These are phyloP conservation scores for Muscidifurax raptorellus DNA, from an alignment of 1,140 invertebrate genomes.

Conservation along the genomic window DNA sequence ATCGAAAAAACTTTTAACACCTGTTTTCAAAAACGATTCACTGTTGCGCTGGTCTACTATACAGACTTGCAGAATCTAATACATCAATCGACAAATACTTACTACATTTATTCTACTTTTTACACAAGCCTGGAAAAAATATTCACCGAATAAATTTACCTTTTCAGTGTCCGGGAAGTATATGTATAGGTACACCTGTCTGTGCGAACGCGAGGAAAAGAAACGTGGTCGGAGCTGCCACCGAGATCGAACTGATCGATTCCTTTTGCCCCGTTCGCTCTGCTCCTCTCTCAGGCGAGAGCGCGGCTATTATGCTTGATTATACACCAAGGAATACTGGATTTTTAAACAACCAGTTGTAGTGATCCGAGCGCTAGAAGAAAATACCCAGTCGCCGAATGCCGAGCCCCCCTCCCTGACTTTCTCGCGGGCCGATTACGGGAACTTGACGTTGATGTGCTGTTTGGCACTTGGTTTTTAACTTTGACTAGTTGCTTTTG, in stretches of 20 bases:
- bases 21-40: no score
- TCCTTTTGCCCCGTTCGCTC: not conserved
- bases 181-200: not conserved
- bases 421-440: not conserved
- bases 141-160: not conserved
- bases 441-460: not conserved
- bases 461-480: not conserved
- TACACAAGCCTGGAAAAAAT: no score
- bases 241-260: slow-evolving; percentile 38
- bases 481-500: not conserved
- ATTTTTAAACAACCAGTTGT: slow-evolving; percentile 41
- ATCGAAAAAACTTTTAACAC: no score
- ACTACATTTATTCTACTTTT: no score
- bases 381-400: not conserved
- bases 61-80: no score
- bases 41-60: no score
- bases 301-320: slow-evolving; percentile 12
- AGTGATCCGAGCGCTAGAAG: not conserved
- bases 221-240: not conserved
- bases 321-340: not conserved
- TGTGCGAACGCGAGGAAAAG: not conserved
- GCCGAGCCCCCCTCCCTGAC: not conserved
- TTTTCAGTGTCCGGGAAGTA: not conserved
- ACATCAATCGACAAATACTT: no score
- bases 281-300: not conserved